Percentiles rank a stretch among this genome's conserved stretches.
These are phyloP conservation scores for Scaptomyza montana DNA, from an alignment of 1,140 invertebrate genomes.

Conservation along the genomic window DNA sequence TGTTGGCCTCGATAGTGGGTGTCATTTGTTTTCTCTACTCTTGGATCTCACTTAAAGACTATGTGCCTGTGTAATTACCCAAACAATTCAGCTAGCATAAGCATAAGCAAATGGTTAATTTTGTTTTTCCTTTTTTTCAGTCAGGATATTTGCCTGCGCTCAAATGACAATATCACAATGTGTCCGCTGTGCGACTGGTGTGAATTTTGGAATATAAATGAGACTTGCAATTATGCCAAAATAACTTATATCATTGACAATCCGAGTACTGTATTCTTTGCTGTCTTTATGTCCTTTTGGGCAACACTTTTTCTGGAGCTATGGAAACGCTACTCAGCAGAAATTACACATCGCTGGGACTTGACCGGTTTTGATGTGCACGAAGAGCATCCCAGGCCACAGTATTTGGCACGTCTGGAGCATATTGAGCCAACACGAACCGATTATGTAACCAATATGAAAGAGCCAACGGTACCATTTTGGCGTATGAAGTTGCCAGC, in stretches of 20 bases:
- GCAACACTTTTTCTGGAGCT: slow-evolving; percentile 95
- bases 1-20: slow-evolving; percentile 93
- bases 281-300: slow-evolving; percentile 99
- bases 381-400: slow-evolving; percentile 94
- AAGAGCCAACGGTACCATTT: slow-evolving; percentile 93
- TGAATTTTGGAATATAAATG: slow-evolving; percentile 93
- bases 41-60: slow-evolving; percentile 88
- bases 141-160: slow-evolving; percentile 91
- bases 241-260: slow-evolving; percentile 98
- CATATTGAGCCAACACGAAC: slow-evolving; percentile 88
- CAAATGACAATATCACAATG: slow-evolving; percentile 87
- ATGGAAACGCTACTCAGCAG: slow-evolving; percentile 96
- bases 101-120: background rate
- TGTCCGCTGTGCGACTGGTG: slow-evolving; percentile 95
- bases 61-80: slow-evolving; percentile 88
- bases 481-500: slow-evolving; percentile 94
- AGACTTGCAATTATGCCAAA: slow-evolving; percentile 93
- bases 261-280: slow-evolving; percentile 95
- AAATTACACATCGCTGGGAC: slow-evolving; percentile 96
- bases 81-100: rapidly evolving
- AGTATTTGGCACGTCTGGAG: slow-evolving; percentile 90
- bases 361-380: slow-evolving; percentile 93
- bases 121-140: slow-evolving; percentile 84
- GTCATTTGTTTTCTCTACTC: slow-evolving; percentile 93
- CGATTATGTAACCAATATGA: slow-evolving; percentile 88